Conservation (phyloP, 1,140 invertebrate genomes). For the Lepidurus couesii region DNA sequence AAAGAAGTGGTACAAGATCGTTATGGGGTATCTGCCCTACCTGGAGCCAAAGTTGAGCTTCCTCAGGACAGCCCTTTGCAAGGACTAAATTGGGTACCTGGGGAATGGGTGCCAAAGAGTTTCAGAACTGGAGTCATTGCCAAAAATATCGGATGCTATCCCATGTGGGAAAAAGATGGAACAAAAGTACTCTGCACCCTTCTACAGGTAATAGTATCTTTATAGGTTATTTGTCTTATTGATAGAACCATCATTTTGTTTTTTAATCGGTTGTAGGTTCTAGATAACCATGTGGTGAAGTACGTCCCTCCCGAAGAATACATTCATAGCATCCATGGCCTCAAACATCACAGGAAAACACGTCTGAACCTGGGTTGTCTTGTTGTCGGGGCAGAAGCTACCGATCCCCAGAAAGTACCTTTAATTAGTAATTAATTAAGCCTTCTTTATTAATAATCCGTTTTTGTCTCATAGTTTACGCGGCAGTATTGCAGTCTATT, state of each 20-base stretch:
- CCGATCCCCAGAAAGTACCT: conserved; percentile 65
- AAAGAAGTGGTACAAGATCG: conserved; percentile 67
- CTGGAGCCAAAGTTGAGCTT: conserved; percentile 44
- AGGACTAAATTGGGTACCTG: conserved; percentile 46
- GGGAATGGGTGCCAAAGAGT: conserved; percentile 58
- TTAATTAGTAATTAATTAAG: background rate
- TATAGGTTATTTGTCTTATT: background rate
- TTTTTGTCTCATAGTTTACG: conserved; percentile 58
- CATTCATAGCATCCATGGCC: conserved; percentile 44
- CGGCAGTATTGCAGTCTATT: conserved; percentile 87
- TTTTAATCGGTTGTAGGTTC: conserved; percentile 55
- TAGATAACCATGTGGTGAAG: conserved; percentile 93
- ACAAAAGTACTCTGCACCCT: conserved; percentile 69
- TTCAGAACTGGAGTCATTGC: conserved; percentile 79
- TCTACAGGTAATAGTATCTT: conserved; percentile 61
- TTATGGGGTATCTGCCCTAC: conserved; percentile 48
- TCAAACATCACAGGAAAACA: conserved; percentile 46
- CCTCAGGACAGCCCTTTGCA: conserved; percentile 52
- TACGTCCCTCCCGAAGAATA: conserved; percentile 81
- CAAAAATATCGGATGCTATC: conserved; percentile 86
- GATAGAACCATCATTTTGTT: background rate
- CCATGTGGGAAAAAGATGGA: conserved; percentile 86
- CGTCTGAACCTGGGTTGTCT: conserved; percentile 59
- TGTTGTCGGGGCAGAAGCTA: conserved; percentile 81
- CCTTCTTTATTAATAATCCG: background rate